These are phyloP conservation scores for human (Homo sapiens) DNA, from an alignment of 2,113 vertebrate genomes.

Conservation along the genomic window GRCh38 chr11:16487501-16488000, in stretches of 20 bases:
- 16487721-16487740: conserved; percentile 47
- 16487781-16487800: conserved; percentile 56
- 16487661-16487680: not conserved
- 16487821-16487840: conserved; percentile 62
- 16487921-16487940: conserved; percentile 76
- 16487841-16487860: conserved; percentile 60
- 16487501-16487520: not conserved
- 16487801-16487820: conserved; percentile 66
- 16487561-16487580: conserved; percentile 19
- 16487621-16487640: not conserved
- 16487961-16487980: conserved; percentile 65
- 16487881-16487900: conserved; percentile 65
- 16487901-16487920: conserved; percentile 68
- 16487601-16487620: conserved; percentile 29
- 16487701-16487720: conserved; percentile 2
- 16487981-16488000: conserved; percentile 54
- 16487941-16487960: conserved; percentile 69
- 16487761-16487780: conserved; percentile 40
- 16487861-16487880: conserved; percentile 67
- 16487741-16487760: conserved; percentile 15
- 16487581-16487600: conserved; percentile 54
- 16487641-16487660: conserved; percentile 19
- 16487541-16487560: not conserved
- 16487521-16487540: conserved; percentile 12
- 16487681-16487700: not conserved